These are phyloP conservation scores for Apteryx mantelli DNA, from an alignment of 2,113 vertebrate genomes.

Conservation along the genomic window DNA sequence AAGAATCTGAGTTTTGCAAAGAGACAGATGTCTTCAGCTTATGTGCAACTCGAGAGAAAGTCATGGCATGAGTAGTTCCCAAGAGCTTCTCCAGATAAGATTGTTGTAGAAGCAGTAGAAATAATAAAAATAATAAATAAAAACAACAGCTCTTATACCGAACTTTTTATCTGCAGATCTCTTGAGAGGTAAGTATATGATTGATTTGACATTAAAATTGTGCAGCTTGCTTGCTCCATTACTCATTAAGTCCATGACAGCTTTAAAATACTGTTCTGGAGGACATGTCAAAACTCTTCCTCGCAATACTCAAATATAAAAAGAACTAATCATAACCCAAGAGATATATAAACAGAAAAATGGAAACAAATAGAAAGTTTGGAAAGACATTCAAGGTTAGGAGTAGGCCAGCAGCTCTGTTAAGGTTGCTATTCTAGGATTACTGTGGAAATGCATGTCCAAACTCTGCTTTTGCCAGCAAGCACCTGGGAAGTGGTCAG, in stretches of 20 bases:
- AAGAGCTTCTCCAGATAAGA: background rate
- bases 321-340: background rate
- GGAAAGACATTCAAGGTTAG: background rate
- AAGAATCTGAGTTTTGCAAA: background rate
- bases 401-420: background rate
- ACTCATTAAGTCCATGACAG: background rate
- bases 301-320: background rate
- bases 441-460: conserved; percentile 52
- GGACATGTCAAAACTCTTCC: background rate
- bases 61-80: background rate
- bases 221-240: background rate
- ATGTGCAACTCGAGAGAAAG: background rate
- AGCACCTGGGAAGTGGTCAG: conserved; percentile 73
- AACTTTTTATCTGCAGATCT: background rate
- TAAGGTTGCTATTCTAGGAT: conserved; percentile 34
- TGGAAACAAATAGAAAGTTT: background rate
- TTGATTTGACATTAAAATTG: background rate
- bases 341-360: background rate
- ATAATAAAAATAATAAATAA: background rate
- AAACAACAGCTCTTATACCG: background rate
- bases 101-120: background rate
- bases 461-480: conserved; percentile 55
- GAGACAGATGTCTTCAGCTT: background rate
- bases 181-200: background rate
- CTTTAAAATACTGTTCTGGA: background rate